phyloP scores from a whole-genome alignment of 1,140 invertebrate genomes.

The Drosophila murphyi region DNA sequence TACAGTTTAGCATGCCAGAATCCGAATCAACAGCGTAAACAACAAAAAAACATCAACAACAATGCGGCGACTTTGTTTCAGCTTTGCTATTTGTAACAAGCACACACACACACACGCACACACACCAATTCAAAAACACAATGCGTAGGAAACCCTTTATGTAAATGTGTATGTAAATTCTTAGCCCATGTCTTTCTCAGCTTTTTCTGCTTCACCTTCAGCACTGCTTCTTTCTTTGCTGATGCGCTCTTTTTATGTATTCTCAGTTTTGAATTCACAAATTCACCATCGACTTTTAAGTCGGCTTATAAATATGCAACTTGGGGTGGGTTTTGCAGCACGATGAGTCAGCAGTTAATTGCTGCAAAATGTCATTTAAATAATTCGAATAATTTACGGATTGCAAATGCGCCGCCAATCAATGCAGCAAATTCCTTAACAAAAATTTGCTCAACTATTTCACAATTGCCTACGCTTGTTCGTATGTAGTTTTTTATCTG shows the following conservation, averaged over 20 bases:
- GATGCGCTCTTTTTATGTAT: constrained; percentile 31
- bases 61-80: constrained; percentile 52
- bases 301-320: constrained; percentile 68
- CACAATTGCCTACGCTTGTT: neutral
- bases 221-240: neutral
- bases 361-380: constrained; percentile 14
- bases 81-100: constrained; percentile 14
- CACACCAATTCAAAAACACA: neutral
- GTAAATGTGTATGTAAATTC: constrained; percentile 11
- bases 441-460: neutral
- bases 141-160: constrained; percentile 18
- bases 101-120: neutral
- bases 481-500: neutral
- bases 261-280: constrained; percentile 50
- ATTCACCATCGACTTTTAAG: constrained; percentile 50
- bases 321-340: constrained; percentile 9
- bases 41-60: neutral
- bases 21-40: constrained; percentile 2
- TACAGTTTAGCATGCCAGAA: constrained; percentile 44
- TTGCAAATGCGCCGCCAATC: constrained; percentile 39
- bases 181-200: neutral
- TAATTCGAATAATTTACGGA: constrained; percentile 1
- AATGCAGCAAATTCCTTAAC: constrained; percentile 11
- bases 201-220: neutral
- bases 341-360: constrained; percentile 42